These are phyloP conservation scores for Xanthia togata DNA, from an alignment of 2,888 invertebrate genomes.

Conservation along the genomic window DNA sequence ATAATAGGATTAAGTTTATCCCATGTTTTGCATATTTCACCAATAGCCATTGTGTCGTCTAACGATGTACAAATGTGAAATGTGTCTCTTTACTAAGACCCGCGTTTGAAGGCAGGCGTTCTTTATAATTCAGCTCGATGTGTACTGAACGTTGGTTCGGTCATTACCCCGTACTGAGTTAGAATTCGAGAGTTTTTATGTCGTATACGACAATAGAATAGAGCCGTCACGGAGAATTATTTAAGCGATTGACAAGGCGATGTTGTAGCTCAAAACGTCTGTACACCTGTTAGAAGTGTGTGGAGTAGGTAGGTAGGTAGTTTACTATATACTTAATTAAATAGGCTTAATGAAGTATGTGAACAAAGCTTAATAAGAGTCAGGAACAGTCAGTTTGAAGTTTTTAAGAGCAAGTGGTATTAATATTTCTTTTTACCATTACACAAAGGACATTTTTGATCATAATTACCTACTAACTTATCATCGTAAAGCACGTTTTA, in stretches of 20 bases:
- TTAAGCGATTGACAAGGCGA: constrained; percentile 36
- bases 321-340: not conserved
- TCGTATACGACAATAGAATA: constrained; percentile 31
- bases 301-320: not conserved
- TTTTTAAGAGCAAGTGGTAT: not conserved
- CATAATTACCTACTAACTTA: not conserved
- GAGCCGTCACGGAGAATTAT: constrained; percentile 43
- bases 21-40: constrained; percentile 86
- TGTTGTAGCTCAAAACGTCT: constrained; percentile 32
- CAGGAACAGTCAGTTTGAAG: not conserved
- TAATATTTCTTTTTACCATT: too few relatives aligned
- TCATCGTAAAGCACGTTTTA: not conserved
- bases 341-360: not conserved
- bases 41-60: constrained; percentile 82
- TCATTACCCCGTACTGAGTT: constrained; percentile 67
- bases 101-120: constrained; percentile 70
- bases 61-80: constrained; percentile 88
- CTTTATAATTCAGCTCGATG: constrained; percentile 65
- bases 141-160: constrained; percentile 53
- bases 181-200: constrained; percentile 59
- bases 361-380: not conserved
- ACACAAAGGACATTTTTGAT: not conserved
- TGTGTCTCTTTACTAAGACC: constrained; percentile 79
- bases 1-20: constrained; percentile 74
- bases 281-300: constrained; percentile 27